Evolutionary conservation across 2,797 vertebrate species (phyloP).

Genomic region (Natrix natrix): DNA sequence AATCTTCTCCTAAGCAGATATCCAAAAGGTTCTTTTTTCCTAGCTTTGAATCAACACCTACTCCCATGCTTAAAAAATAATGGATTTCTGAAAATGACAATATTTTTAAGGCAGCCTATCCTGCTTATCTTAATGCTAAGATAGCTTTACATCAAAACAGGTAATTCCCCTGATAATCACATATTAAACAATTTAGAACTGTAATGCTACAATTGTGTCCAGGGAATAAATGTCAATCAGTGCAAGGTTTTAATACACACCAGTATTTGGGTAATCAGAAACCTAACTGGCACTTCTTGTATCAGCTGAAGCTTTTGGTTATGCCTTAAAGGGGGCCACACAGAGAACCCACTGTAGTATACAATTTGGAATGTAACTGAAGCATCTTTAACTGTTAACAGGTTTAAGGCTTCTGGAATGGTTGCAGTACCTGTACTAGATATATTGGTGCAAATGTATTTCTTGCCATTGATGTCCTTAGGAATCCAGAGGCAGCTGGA

Average conservation of each 20-base stretch:
- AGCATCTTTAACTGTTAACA: background rate
- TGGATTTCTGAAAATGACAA: background rate
- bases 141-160: background rate
- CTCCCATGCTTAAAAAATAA: background rate
- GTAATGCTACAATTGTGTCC: background rate
- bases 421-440: background rate
- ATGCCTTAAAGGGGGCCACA: background rate
- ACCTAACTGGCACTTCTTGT: background rate
- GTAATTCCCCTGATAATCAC: background rate
- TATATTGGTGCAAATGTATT: background rate
- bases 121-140: background rate
- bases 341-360: background rate
- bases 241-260: background rate
- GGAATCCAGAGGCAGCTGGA: background rate
- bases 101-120: background rate
- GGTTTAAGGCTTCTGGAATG: background rate
- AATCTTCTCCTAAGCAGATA: background rate
- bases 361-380: background rate
- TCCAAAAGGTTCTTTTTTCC: background rate
- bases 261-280: background rate
- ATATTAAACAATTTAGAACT: background rate
- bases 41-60: background rate
- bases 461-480: background rate
- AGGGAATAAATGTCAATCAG: background rate
- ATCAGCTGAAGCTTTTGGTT: background rate